Conservation (phyloP, 2,888 invertebrate species). For the Sturmia bella region DNA sequence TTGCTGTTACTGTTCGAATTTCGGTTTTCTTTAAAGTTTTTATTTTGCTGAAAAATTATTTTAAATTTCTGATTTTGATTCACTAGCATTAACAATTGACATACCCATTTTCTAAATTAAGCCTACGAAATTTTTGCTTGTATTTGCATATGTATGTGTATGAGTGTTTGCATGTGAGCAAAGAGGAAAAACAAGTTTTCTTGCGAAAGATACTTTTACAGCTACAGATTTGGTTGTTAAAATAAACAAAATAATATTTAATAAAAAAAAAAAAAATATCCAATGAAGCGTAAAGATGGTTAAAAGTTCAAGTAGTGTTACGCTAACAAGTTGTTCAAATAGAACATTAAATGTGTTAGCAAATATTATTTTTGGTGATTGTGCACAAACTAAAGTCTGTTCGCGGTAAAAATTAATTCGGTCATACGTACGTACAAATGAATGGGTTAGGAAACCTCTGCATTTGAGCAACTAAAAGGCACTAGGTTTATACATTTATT, state of each 20-base stretch:
- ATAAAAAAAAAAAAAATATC: constrained; percentile 66
- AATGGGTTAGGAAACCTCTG: no score
- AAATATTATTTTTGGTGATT: constrained; percentile 33
- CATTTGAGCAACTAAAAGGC: no score
- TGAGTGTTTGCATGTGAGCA: no score
- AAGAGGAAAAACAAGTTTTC: constrained; percentile 64
- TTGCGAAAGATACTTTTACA: constrained; percentile 17
- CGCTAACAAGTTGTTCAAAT: constrained; percentile 54
- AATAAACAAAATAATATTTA: constrained; percentile 38
- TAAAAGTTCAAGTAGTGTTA: constrained; percentile 65
- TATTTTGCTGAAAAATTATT: no score
- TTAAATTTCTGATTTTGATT: no score
- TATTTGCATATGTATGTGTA: constrained; percentile 17
- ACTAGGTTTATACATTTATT: no score
- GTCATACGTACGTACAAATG: no score
- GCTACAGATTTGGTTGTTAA: constrained; percentile 41
- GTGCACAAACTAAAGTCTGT: not conserved
- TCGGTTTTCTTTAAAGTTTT: no score
- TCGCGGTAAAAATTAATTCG: no score
- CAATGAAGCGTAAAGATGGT: constrained; percentile 17
- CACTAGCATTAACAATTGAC: no score
- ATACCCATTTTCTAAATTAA: no score
- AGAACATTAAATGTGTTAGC: constrained; percentile 6
- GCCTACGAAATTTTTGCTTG: constrained; percentile 3
- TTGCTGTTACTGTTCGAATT: no score